Percentiles rank a stretch among this genome's conserved stretches.
These are phyloP conservation scores for Cherax quadricarinatus DNA, from an alignment of 1,140 invertebrate species.

Conservation along the genomic window DNA sequence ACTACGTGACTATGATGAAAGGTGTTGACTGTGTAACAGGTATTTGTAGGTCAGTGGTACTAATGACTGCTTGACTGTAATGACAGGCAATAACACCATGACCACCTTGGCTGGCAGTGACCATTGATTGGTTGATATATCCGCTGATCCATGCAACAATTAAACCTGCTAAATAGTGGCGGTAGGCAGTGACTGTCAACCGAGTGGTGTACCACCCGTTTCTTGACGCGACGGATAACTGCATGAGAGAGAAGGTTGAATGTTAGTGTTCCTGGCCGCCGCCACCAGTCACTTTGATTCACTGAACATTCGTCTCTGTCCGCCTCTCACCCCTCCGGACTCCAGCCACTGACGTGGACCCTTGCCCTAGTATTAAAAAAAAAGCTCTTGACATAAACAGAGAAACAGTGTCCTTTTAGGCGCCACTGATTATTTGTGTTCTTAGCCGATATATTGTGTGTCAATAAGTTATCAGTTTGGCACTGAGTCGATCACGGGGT, in stretches of 20 bases:
- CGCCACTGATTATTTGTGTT: constrained; percentile 27
- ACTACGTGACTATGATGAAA: no score
- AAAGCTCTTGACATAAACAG: constrained; percentile 58
- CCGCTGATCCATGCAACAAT: no score
- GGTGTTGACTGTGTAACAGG: no score
- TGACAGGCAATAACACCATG: not conserved
- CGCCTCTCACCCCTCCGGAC: constrained; percentile 11
- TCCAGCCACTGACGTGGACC: constrained; percentile 8
- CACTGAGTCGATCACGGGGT: constrained; percentile 20
- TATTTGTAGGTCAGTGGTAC: no score
- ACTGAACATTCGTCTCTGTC: not conserved
- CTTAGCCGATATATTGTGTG: constrained; percentile 47
- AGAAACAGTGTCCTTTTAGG: constrained; percentile 8
- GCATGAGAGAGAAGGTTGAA: not conserved
- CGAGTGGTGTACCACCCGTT: not conserved
- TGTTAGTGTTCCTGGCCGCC: no score
- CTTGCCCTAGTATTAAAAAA: constrained; percentile 54
- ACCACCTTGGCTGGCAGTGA: no score
- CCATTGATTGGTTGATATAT: not conserved
- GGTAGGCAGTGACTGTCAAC: not conserved
- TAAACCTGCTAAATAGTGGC: no score
- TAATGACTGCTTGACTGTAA: constrained; percentile 24
- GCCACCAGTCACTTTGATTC: not conserved
- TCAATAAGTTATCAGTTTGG: constrained; percentile 44
- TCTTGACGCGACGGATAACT: not conserved